A percentile compares a stretch with the other conserved stretches of the same genome.
Conservation (phyloP, 2,888 invertebrate species). For the Blastobasis lacticolella region DNA sequence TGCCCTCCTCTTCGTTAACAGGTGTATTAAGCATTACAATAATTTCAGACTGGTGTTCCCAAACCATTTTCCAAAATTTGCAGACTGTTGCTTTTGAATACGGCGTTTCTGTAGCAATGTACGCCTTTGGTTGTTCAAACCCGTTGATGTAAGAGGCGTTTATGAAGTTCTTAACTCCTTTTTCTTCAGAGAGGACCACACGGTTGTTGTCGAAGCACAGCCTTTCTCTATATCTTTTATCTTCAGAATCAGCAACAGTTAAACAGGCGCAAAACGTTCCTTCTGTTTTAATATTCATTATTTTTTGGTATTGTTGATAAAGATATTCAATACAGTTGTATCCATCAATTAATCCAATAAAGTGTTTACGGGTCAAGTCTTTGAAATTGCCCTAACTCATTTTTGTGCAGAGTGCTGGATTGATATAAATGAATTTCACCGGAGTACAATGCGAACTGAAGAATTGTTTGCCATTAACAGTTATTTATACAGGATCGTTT, state of each 20-base stretch:
- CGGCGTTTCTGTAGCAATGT: too few species aligned
- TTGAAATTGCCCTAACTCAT: conserved; percentile 4
- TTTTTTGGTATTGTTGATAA: conserved; percentile 1
- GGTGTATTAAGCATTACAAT: too few species aligned
- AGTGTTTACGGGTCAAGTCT: conserved; percentile 1
- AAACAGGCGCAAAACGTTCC: background rate
- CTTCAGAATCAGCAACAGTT: background rate
- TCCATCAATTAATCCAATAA: conserved; percentile 2
- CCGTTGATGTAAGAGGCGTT: too few species aligned
- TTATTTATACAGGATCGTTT: conserved; percentile 1
- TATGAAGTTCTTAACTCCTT: background rate
- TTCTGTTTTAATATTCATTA: too few species aligned
- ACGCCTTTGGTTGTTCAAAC: too few species aligned
- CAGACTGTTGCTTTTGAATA: too few species aligned
- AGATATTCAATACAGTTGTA: background rate
- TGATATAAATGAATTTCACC: background rate
- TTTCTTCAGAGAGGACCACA: conserved; percentile 2
- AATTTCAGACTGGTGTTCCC: too few species aligned
- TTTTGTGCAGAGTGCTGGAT: background rate
- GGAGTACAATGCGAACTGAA: background rate
- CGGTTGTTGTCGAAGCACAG: conserved; percentile 3
- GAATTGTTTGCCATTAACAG: background rate
- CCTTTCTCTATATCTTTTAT: background rate
- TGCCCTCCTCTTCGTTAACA: too few species aligned
- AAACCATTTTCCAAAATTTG: too few species aligned